These are phyloP conservation scores for Limenitis camilla DNA, from an alignment of 2,888 invertebrate species.

Conservation along the genomic window DNA sequence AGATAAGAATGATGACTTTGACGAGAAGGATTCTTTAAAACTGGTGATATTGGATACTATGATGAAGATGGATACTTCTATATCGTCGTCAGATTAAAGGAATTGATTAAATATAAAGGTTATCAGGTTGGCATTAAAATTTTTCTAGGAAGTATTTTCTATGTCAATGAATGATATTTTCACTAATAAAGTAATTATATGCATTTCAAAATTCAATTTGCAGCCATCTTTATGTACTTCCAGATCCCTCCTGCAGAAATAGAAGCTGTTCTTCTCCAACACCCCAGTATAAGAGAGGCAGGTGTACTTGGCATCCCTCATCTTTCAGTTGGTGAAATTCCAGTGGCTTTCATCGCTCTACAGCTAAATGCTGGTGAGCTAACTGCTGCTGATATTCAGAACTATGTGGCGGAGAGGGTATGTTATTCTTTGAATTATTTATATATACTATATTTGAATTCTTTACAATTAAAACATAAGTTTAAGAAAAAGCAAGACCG, in stretches of 20 bases:
- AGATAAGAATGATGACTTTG: constrained; percentile 72
- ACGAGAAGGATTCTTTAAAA: constrained; percentile 87
- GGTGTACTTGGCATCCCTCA: constrained; percentile 87
- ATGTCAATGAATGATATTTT: too few species aligned
- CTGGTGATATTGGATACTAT: constrained; percentile 59
- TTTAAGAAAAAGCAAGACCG: too few species aligned
- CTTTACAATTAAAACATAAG: too few species aligned
- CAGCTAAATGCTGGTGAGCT: constrained; percentile 51
- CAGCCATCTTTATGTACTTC: too few species aligned
- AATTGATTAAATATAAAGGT: constrained; percentile 60
- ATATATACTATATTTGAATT: neutral
- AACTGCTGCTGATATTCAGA: constrained; percentile 68
- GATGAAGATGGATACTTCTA: constrained; percentile 50
- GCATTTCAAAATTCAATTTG: too few species aligned
- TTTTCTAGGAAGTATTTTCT: neutral
- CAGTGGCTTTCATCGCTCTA: constrained; percentile 81
- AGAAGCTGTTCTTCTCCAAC: constrained; percentile 83
- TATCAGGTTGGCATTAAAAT: constrained; percentile 41
- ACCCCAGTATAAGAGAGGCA: constrained; percentile 81
- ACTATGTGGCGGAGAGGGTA: constrained; percentile 73
- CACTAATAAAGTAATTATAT: too few species aligned
- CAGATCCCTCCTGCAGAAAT: constrained; percentile 93
- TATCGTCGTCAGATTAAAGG: constrained; percentile 55
- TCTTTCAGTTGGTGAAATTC: constrained; percentile 80
- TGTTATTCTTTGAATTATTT: neutral